Conservation (phyloP, 1,140 invertebrate species). For the Alviniconcha marisindica region DNA sequence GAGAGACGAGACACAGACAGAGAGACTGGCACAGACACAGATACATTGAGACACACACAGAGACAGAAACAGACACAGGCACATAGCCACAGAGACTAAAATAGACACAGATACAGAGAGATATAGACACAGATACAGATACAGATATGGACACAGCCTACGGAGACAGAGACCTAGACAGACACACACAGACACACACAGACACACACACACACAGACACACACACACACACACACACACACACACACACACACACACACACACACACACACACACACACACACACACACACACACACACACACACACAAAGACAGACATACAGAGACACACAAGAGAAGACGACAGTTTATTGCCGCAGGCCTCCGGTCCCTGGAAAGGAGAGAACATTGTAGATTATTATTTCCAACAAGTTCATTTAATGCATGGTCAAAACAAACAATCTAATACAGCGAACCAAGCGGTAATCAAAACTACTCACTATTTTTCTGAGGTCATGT, state of each 20-base stretch:
- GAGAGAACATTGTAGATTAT: too few relatives aligned
- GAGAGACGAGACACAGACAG: background rate
- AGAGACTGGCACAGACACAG: background rate
- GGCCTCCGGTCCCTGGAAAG: too few relatives aligned
- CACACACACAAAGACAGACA: constrained; percentile 23
- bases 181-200: constrained; percentile 21
- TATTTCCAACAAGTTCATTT: too few relatives aligned
- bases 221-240: background rate
- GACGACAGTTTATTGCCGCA: background rate
- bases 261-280: constrained; percentile 8
- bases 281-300: constrained; percentile 15
- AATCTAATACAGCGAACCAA: too few relatives aligned
- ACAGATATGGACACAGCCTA: background rate
- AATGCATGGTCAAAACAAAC: background rate
- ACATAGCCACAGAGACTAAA: background rate
- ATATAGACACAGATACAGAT: background rate
- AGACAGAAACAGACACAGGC: background rate
- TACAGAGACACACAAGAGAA: background rate
- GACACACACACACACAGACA: constrained; percentile 25
- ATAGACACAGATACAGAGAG: background rate
- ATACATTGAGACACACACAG: background rate
- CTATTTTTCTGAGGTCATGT: too few relatives aligned
- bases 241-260: constrained; percentile 13
- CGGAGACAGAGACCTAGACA: constrained; percentile 19
- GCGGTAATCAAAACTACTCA: too few relatives aligned